Evolutionary conservation across 2,113 vertebrate genomes (phyloP).

Genomic region (Rhabdomys dilectus): DNA sequence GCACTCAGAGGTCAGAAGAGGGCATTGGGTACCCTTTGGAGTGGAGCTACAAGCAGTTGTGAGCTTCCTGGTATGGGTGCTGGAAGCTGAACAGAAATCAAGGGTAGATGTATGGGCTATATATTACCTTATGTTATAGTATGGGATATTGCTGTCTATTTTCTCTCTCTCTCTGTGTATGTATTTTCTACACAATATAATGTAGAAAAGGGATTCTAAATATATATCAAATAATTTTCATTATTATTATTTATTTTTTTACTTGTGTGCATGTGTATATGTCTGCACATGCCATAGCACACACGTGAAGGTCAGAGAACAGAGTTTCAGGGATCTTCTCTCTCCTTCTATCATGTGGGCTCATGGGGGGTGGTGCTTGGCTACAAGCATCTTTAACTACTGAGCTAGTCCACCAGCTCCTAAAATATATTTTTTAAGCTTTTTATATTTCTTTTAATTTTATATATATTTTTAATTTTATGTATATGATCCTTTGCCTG

Average conservation of each 20-base stretch:
- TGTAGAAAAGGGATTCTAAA: background rate
- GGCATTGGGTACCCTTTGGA: background rate
- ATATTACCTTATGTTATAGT: background rate
- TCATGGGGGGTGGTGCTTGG: background rate
- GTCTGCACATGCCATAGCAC: no score
- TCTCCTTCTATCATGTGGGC: background rate
- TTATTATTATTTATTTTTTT: background rate
- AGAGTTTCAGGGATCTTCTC: no score
- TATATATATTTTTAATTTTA: background rate
- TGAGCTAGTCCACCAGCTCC: background rate
- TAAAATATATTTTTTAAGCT: background rate
- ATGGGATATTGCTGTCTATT: background rate
- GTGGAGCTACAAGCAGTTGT: background rate
- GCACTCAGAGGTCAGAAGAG: background rate
- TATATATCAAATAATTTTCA: background rate
- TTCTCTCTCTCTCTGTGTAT: background rate
- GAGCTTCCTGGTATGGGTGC: background rate
- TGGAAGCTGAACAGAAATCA: background rate
- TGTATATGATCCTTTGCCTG: background rate
- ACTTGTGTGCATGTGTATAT: background rate
- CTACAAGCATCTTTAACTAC: background rate
- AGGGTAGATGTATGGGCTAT: background rate
- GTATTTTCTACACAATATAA: background rate
- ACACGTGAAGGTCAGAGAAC: background rate
- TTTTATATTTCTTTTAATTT: background rate